These are phyloP conservation scores for Caenorhabditis macrosperma DNA, from an alignment of 2,888 invertebrate species.

Conservation along the genomic window DNA sequence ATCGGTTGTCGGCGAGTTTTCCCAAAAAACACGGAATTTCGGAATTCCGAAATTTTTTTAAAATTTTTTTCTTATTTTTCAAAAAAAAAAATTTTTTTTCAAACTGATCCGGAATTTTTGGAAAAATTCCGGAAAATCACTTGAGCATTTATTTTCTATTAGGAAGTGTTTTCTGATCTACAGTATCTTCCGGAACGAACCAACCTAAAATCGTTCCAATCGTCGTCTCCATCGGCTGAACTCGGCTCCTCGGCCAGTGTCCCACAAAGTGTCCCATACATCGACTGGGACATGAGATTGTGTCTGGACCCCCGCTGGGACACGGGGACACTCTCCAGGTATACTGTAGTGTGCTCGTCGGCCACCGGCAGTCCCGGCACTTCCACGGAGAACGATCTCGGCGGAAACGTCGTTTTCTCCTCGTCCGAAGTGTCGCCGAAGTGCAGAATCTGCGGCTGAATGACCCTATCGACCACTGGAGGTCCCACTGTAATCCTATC, in stretches of 20 bases:
- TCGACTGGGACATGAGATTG: conserved; percentile 59
- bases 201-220: conserved; percentile 59
- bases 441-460: conserved; percentile 66
- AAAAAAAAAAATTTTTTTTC: no score
- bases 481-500: conserved; percentile 34
- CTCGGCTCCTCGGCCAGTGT: conserved; percentile 50
- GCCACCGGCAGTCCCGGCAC: conserved; percentile 53
- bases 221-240: conserved; percentile 51
- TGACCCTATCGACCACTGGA: conserved; percentile 64
- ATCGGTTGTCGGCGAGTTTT: no score
- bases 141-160: no score
- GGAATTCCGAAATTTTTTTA: no score
- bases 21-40: no score
- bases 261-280: conserved; percentile 43
- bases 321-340: conserved; percentile 30
- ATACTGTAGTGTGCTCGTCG: conserved; percentile 35
- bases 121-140: no score
- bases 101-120: no score
- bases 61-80: no score
- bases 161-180: no score
- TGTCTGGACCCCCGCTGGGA: conserved; percentile 21
- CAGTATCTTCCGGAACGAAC: neutral
- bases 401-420: conserved; percentile 31
- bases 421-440: conserved; percentile 65
- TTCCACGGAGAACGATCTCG: conserved; percentile 43